These are phyloP conservation scores for Bradynema listronoti DNA, from an alignment of 1,140 invertebrate genomes.

Conservation along the genomic window DNA sequence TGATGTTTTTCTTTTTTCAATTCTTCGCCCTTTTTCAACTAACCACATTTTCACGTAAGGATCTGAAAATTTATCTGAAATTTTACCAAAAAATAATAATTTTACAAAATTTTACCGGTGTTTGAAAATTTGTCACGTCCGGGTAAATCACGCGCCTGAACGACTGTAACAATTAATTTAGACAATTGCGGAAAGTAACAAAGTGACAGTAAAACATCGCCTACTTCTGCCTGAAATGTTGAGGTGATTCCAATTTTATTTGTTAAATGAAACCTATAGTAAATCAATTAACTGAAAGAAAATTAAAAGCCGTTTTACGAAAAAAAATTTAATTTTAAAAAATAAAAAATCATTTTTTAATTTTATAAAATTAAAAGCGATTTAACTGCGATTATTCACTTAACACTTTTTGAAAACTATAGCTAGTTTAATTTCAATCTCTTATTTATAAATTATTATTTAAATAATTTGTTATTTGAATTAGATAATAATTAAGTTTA, in stretches of 20 bases:
- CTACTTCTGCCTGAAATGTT: slow-evolving; percentile 67
- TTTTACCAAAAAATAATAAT: background rate
- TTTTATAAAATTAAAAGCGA: slow-evolving; percentile 73
- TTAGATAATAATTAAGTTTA: too few species aligned
- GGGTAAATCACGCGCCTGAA: slow-evolving; percentile 60
- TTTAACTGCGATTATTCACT: slow-evolving; percentile 68
- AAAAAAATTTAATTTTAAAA: slow-evolving; percentile 3
- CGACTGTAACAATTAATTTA: slow-evolving; percentile 69
- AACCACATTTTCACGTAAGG: slow-evolving; percentile 93
- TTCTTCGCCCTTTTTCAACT: slow-evolving; percentile 82
- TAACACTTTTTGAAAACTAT: background rate
- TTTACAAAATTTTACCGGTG: slow-evolving; percentile 59
- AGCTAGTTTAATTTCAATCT: too few species aligned
- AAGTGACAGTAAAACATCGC: slow-evolving; percentile 71
- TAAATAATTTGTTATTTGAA: too few species aligned
- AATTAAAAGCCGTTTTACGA: background rate
- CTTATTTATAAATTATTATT: too few species aligned
- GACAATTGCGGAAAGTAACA: slow-evolving; percentile 73
- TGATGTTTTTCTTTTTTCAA: slow-evolving; percentile 89
- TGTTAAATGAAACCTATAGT: background rate
- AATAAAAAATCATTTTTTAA: background rate
- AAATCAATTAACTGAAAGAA: background rate
- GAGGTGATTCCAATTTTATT: background rate
- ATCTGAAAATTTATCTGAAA: slow-evolving; percentile 64
- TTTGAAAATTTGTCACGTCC: slow-evolving; percentile 42